Conservation (phyloP, 2,797 vertebrate genomes). For the Gallirallus australis region DNA sequence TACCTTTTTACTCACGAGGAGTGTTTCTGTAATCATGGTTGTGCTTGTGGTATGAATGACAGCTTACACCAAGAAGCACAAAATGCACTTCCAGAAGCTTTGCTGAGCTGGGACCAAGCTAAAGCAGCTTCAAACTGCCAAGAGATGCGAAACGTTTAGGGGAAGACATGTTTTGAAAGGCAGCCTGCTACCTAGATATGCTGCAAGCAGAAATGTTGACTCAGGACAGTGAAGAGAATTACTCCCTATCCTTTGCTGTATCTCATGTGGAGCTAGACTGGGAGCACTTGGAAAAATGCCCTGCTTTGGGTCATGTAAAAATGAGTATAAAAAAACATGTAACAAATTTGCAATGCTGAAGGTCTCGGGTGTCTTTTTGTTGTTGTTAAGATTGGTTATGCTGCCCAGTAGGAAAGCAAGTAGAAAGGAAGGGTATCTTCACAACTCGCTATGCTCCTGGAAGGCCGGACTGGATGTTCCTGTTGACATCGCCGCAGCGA, state of each 20-base stretch:
- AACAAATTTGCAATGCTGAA: slow-evolving; percentile 53
- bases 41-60: slow-evolving; percentile 61
- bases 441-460: slow-evolving; percentile 46
- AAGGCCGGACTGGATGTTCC: slow-evolving; percentile 26
- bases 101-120: slow-evolving; percentile 57
- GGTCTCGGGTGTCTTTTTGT: background rate
- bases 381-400: slow-evolving; percentile 4
- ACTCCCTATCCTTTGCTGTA: background rate
- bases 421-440: slow-evolving; percentile 45
- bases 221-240: slow-evolving; percentile 31
- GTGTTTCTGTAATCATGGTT: slow-evolving; percentile 64
- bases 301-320: background rate
- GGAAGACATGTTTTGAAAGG: slow-evolving; percentile 63
- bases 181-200: slow-evolving; percentile 4
- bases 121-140: slow-evolving; percentile 64
- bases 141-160: slow-evolving; percentile 55
- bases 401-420: slow-evolving; percentile 59
- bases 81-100: slow-evolving; percentile 72
- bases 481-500: slow-evolving; percentile 60
- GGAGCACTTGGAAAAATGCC: background rate
- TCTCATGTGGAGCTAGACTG: background rate
- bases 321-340: background rate
- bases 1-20: slow-evolving; percentile 66
- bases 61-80: slow-evolving; percentile 73
- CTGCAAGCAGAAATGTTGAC: slow-evolving; percentile 54